Conservation (phyloP, 2,797 vertebrate genomes). For the Peromyscus nudipes region DNA sequence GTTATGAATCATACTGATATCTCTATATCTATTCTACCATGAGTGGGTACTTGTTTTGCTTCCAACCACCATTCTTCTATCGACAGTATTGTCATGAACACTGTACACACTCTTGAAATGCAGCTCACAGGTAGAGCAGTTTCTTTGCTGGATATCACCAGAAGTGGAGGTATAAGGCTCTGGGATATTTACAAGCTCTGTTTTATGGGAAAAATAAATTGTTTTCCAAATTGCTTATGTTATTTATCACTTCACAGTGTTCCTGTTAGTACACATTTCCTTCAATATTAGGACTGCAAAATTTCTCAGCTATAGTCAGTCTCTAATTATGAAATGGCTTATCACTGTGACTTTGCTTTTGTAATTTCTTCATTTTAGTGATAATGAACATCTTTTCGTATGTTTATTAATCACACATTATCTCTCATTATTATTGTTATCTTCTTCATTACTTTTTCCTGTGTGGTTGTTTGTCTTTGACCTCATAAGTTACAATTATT, state of each 20-base stretch:
- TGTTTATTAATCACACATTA: not conserved
- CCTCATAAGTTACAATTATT: not conserved
- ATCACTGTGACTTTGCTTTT: not conserved
- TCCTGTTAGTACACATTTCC: not conserved
- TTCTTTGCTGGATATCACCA: not conserved
- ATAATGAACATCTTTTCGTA: not conserved
- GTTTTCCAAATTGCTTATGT: not conserved
- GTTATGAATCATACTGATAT: not conserved
- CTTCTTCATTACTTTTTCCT: not conserved
- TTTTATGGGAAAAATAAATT: not conserved
- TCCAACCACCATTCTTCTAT: not conserved
- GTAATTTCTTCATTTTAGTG: not conserved
- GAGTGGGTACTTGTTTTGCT: not conserved
- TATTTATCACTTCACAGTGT: not conserved
- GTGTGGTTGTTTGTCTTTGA: not conserved
- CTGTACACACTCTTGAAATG: not conserved
- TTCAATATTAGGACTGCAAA: not conserved
- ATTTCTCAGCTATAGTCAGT: not conserved
- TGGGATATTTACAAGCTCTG: not conserved
- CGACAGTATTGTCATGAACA: not conserved
- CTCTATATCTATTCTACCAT: not conserved
- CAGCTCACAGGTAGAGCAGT: not conserved
- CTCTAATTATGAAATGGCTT: not conserved
- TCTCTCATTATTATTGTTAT: not conserved
- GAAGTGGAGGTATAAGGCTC: not conserved